Evolutionary conservation across 2,797 vertebrate species (phyloP), one percentile per base, ranked within the genome.

Genomic region (Periophthalmus magnuspinnatus): DNA sequence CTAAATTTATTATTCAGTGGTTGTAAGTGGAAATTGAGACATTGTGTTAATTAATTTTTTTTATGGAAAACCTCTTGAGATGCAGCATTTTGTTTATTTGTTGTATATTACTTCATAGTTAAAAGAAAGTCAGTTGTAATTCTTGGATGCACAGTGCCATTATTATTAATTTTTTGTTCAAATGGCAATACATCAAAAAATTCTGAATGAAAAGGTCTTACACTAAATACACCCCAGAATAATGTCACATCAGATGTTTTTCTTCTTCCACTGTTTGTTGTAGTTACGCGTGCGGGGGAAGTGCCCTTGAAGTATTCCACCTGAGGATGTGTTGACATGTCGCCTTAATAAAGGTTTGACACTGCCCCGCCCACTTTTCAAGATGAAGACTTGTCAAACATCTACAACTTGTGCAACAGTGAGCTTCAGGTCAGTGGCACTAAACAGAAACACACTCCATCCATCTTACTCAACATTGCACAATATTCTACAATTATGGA

Each of bases 301-400:
- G 68, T 68, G 57, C 14, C n/a, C 72, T 5, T 70, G 73, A 75
- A 54, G 54, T 64, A 60, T 69, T 60, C 55, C 69, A 75, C 72
- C 67, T 77, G 66, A 55, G 65, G 57, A 71, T 24, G 68, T 70
- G 75, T 36, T 62, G 71, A 76, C 59, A 54, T 68, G 72, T 73
- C 67, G 68, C 54, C 47, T 66, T 41, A 66, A 24, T 71, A 65
- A 72, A 60, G 68, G 32, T 33, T 8, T 54, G 67, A 68, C 62
- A 56, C 7, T 45, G 22, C 54, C n/a, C 67, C 67, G 38, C 63
- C 55, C 62, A 28, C 7, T 75, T 32, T 17, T n/a, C 45, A 33
- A 22, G 19, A 54, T 56, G 24, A 11, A 68, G 11, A 56, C 54
- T 72, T 38, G 45, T 78, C 67, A 70, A 58, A 75, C 36, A 28